phyloP scores from a whole-genome alignment of 2,113 vertebrate genomes.

The Petroica traversi region DNA sequence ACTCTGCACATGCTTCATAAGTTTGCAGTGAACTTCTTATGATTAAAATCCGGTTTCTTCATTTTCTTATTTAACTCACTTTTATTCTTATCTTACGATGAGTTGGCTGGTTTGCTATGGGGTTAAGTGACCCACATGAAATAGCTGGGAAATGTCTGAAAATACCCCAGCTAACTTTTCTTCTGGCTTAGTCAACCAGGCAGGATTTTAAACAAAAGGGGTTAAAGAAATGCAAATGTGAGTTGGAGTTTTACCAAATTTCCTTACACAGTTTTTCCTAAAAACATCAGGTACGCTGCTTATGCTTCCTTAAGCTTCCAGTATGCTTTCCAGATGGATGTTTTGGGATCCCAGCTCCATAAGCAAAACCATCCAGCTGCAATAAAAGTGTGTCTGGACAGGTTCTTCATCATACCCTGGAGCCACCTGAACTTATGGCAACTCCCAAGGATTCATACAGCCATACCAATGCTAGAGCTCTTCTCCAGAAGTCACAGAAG shows the following conservation, averaged over 20 bases:
- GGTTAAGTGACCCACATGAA: not conserved
- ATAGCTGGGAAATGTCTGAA: not conserved
- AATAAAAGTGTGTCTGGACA: constrained; percentile 35
- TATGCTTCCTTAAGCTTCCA: constrained; percentile 15
- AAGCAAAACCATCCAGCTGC: constrained; percentile 17
- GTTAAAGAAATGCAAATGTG: not conserved
- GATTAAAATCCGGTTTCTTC: not conserved
- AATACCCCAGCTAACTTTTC: not conserved
- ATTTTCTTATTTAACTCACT: not conserved
- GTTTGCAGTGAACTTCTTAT: not conserved
- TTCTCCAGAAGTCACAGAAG: not conserved
- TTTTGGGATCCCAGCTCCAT: constrained; percentile 27
- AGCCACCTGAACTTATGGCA: not conserved
- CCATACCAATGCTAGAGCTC: not conserved
- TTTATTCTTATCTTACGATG: not conserved
- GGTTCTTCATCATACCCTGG: not conserved
- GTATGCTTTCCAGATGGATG: constrained; percentile 36
- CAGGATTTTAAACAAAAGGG: not conserved
- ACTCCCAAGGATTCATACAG: not conserved
- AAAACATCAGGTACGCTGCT: not conserved
- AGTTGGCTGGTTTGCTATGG: not conserved
- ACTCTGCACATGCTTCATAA: not conserved
- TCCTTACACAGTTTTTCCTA: constrained; percentile 12
- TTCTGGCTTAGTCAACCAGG: not conserved
- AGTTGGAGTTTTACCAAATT: constrained; percentile 3